Evolutionary conservation across 2,888 invertebrate genomes (phyloP), one percentile per base, ranked within the genome.

Genomic region (Erynnis tages): DNA sequence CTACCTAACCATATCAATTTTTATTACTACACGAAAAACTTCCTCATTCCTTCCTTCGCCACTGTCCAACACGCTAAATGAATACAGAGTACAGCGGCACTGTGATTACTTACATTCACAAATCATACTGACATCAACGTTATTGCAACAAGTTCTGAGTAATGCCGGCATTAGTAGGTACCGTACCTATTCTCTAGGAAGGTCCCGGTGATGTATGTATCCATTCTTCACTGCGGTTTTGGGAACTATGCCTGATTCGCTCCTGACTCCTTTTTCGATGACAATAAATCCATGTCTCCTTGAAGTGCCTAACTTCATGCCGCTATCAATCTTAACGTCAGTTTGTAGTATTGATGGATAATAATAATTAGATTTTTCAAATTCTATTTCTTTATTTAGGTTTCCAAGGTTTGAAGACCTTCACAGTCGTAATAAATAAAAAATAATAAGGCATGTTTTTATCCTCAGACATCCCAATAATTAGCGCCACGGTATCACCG

Each of bases 41-140:
- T 23, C n/a, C n/a, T 29, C 19, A 37, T 46, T 27, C 25, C 25
- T 25, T 3, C 16, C 34, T 34, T 11, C 17, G 35, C 11, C 32
- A 0, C 19, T 25, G 11, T 17, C 25, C 25, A 34, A 48, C 17
- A 50, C 13, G 19, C 50, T 35, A 43, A 43, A 50, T 50, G 19
- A 50, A 50, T 50, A 50, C 43, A 29, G 25, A 43, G 50, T 16
- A 34, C 34, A 35, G 41, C n/a, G 46, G 38, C 53, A 38, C 53
- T 58, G 65, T 77, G 78, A 79, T 74, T 69, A 73, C 79, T 72
- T 69, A 66, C 64, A 60, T 68, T 68, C 73, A 78, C 79, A 81
- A 78, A 77, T 82, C 80, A 80, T 71, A 62, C 71, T 71, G 80
- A 79, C 82, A 69, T 75, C 65, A 68, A 59, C 76, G 72, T 79